Conservation (phyloP, 2,888 invertebrate species). For the Chloroclystis v-ata region DNA sequence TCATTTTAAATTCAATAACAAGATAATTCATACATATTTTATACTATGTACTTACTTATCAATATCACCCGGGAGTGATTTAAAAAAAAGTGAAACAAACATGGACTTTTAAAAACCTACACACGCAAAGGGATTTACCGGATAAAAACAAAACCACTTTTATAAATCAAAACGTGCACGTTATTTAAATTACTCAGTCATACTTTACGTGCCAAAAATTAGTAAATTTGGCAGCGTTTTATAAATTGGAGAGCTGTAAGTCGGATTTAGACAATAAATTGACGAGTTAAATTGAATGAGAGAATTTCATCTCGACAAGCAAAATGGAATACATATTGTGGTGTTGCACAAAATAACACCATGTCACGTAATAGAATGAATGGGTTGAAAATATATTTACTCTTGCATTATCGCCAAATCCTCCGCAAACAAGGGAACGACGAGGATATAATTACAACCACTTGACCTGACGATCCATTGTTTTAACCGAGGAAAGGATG, state of each 20-base stretch:
- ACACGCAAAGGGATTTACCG: no score
- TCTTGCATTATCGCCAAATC: slow-evolving; percentile 49
- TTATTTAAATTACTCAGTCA: no score
- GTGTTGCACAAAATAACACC: slow-evolving; percentile 37
- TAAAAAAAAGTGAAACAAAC: no score
- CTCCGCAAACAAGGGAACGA: slow-evolving; percentile 51
- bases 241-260: neutral
- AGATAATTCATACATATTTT: no score
- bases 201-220: neutral
- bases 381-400: slow-evolving; percentile 53
- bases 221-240: no score
- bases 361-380: slow-evolving; percentile 33
- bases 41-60: no score
- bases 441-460: slow-evolving; percentile 51
- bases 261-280: slow-evolving; percentile 3
- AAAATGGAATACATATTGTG: slow-evolving; percentile 17
- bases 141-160: no score
- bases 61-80: no score
- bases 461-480: slow-evolving; percentile 29
- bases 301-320: slow-evolving; percentile 13
- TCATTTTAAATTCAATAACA: no score
- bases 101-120: no score
- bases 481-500: slow-evolving; percentile 16
- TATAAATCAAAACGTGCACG: no score
- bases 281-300: slow-evolving; percentile 4